Percentiles rank a stretch among this genome's conserved stretches.
phyloP scores from a whole-genome alignment of 2,113 vertebrate species.

The Isurus oxyrinchus region DNA sequence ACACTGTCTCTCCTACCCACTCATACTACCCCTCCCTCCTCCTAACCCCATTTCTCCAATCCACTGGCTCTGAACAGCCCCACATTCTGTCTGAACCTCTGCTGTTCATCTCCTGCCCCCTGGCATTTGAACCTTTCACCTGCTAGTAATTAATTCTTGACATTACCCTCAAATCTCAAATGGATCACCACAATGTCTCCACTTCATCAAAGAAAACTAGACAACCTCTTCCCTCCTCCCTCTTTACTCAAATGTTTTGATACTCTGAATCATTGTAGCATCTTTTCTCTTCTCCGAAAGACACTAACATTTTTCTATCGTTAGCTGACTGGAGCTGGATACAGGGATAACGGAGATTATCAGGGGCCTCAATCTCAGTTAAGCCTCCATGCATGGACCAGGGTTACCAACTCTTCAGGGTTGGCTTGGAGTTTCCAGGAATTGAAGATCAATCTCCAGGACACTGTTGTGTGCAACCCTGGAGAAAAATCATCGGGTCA shows the following conservation, averaged over 20 bases:
- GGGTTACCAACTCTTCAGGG: too few species aligned
- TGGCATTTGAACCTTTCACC: neutral
- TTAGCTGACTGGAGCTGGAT: neutral
- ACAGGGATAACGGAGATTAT: neutral
- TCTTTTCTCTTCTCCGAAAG: neutral
- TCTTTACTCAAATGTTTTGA: neutral
- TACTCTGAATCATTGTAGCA: neutral
- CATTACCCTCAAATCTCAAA: neutral
- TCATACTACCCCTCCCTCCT: neutral
- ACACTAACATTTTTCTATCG: neutral
- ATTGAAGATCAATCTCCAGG: too few species aligned
- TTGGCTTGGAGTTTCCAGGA: too few species aligned
- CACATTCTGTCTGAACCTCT: neutral
- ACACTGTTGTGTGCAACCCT: too few species aligned
- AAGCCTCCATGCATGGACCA: neutral
- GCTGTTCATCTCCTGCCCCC: too few species aligned
- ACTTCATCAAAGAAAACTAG: neutral
- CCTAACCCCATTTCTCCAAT: neutral
- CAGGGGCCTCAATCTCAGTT: neutral
- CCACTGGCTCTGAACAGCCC: neutral
- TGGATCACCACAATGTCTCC: neutral
- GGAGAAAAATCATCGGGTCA: too few species aligned
- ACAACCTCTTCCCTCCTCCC: neutral
- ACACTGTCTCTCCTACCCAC: neutral
- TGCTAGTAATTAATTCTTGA: neutral